phyloP scores from a whole-genome alignment of 1,140 invertebrate genomes.

The Tetramorium parvispinum region DNA sequence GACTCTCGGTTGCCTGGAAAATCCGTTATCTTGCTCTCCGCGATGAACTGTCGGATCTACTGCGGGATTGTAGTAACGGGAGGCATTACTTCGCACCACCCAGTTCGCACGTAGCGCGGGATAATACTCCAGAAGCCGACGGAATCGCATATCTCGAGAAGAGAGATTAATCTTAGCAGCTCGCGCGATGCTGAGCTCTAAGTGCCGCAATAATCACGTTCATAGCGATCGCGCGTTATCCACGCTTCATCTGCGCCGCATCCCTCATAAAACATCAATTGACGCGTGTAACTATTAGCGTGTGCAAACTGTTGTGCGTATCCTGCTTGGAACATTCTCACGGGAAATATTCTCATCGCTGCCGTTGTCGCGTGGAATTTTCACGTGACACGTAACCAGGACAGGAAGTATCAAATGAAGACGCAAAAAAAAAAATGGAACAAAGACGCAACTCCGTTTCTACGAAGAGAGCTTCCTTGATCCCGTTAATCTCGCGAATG shows the following conservation, averaged over 20 bases:
- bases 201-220: conserved; percentile 24
- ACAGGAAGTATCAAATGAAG: background rate
- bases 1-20: background rate
- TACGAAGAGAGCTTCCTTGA: conserved; percentile 42
- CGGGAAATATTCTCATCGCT: background rate
- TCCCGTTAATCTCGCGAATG: conserved; percentile 54
- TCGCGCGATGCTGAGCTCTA: background rate
- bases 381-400: background rate
- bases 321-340: background rate
- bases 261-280: conserved; percentile 37
- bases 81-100: conserved; percentile 11
- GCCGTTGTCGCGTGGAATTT: conserved; percentile 15
- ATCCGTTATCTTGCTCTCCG: background rate
- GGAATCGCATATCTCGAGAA: background rate
- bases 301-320: background rate
- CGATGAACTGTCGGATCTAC: conserved; percentile 17
- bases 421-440: background rate
- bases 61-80: conserved; percentile 29
- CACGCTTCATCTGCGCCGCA: background rate
- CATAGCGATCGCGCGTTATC: background rate
- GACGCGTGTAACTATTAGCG: conserved; percentile 10
- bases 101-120: background rate
- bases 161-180: background rate
- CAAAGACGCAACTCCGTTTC: background rate
- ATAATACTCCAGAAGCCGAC: conserved; percentile 23